Evolutionary conservation across 2,888 invertebrate species (phyloP), one percentile per base, ranked within the genome.

Genomic region (Dryadula phaetusa): DNA sequence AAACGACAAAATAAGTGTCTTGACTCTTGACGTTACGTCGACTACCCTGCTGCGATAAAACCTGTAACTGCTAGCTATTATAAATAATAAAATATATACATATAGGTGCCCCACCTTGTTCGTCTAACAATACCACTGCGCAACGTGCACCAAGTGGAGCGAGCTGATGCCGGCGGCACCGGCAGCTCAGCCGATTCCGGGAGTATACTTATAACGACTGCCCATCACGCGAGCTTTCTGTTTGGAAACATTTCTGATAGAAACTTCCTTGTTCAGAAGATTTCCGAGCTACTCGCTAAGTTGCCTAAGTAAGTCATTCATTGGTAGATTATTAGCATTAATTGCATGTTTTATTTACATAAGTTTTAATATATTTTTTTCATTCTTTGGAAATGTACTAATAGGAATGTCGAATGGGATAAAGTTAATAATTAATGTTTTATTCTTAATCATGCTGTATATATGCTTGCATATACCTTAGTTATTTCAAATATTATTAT

Each of bases 211-310:
- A 95, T 99, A 46, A 96, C 97, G 0, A 96, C 96, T 0, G 95
- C 96, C 1, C 95, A 96, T 69, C 95, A 96, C 90, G 95, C 96
- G 34, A 96, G 96, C 80, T 98, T 98, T 86, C 94, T 98, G 62
- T 97, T 99, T 87, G 96, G 97, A 40, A 96, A 97, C 85, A 96
- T 99, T 75, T 94, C 95, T 25, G 98, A 98, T 81, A 93, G 98
- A 70, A 96, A 98, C 80, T 97, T 98, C 83, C 94, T 99, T 6
- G 95, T 98, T 5, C 95, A 96, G 79, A 98, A 98, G 89, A 95
- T 99, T 73, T 97, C 97, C 0, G 98, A 98, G 82, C 94, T 99
- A 20, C 92, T 98, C 3, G 95, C 97, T 0, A 96, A 95, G 84
- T 95, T 93, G 70, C 92, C 93, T 0, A 92, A 90, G 93, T 93